Conservation (phyloP, 2,797 vertebrate genomes). For the Acomys russatus region DNA sequence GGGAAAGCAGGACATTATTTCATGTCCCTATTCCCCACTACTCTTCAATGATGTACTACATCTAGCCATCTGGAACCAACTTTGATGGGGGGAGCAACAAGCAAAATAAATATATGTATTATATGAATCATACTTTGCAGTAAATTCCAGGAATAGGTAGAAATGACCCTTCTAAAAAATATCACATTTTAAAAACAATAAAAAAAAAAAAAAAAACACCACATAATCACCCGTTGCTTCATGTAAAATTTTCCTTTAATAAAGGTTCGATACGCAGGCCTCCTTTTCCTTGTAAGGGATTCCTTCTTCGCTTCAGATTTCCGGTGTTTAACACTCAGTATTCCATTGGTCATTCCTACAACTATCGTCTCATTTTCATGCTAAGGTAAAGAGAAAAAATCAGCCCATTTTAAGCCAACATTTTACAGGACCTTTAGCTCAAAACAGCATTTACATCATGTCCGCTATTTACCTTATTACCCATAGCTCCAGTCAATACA, state of each 20-base stretch:
- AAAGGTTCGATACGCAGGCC: constrained; percentile 93
- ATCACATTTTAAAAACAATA: constrained; percentile 20
- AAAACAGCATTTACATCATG: not conserved
- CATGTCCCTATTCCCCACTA: not conserved
- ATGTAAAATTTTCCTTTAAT: constrained; percentile 95
- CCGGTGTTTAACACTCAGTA: constrained; percentile 95
- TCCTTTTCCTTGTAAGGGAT: constrained; percentile 82
- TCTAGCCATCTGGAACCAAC: not conserved
- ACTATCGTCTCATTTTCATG: constrained; percentile 95
- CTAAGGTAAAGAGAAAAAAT: constrained; percentile 87
- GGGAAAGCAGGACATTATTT: not conserved
- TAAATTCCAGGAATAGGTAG: not conserved
- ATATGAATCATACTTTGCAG: not conserved
- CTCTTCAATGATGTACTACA: not conserved
- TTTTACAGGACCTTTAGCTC: not conserved
- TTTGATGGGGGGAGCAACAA: not conserved
- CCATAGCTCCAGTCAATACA: constrained; percentile 16
- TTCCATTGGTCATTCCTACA: constrained; percentile 97
- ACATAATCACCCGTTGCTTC: constrained; percentile 93
- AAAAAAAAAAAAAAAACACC: constrained; percentile 4
- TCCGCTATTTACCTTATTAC: not conserved
- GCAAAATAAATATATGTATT: constrained; percentile 26
- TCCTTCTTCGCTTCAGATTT: constrained; percentile 92
- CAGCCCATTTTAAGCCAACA: constrained; percentile 1
- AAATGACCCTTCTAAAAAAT: constrained; percentile 15